Evolutionary conservation across 2,888 invertebrate species (phyloP), one percentile per base, ranked within the genome.

Genomic region (Dorcus hopei): DNA sequence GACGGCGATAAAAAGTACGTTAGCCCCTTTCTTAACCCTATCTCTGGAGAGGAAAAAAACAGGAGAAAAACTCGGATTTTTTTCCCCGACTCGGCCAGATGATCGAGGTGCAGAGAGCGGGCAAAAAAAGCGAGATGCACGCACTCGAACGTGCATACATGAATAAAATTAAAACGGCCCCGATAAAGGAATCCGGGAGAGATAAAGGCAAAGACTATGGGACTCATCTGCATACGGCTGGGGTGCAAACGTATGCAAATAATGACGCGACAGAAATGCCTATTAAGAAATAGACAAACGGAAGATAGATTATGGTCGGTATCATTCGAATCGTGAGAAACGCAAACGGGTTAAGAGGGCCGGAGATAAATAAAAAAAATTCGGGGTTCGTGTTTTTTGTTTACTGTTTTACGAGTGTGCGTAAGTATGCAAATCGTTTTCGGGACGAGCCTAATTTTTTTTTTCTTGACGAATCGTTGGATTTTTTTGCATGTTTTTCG

Each of bases 241-340:
- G 19, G 56, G 57, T 50, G 14, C 26, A 39, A 41, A 59, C 58
- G 62, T 66, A 69, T 69, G 67, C 66, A 69, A 69, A 69, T 68
- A 59, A 38, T 49, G 54, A 65, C 64, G 64, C 65, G 67, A 65
- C 65, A 63, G 63, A 66, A 66, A 66, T 66, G 65, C 61, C 66
- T 65, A 68, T 68, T 68, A 68, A 60, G 43, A 53, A 62, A 66
- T 64, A 68, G 66, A 68, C 68, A 68, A 68, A 68, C 59, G 65
- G 63, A 67, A 68, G 68, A 68, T 68, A 64, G 66, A 68, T 68
- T 64, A 61, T 63, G 48, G 38, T 33, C 19, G 19, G 9, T 19
- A 38, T 39, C 23, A 47, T 55, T 45, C 54, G 54, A 61, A 59
- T 68, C 68, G 68, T 68, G 68, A 68, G 68, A 68, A 68, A 61